A percentile compares a stretch with the other conserved stretches of the same genome.
These are phyloP conservation scores for Vidua chalybeata DNA, from an alignment of 2,113 vertebrate genomes.

Conservation along the genomic window DNA sequence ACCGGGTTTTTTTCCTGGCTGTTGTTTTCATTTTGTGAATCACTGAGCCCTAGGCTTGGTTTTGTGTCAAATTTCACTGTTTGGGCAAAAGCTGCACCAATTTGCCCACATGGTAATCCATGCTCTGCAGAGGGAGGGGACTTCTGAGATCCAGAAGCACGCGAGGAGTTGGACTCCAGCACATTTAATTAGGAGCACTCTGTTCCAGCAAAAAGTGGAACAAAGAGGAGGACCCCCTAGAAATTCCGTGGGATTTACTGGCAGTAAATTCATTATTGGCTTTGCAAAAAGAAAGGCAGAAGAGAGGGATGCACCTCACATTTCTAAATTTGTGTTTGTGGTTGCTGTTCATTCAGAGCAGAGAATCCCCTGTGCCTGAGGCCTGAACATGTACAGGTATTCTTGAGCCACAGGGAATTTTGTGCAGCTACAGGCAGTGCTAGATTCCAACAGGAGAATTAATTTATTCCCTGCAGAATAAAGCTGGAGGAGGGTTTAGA, in stretches of 20 bases:
- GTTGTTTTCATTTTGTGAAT: not conserved
- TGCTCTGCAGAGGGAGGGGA: not conserved
- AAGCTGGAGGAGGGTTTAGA: not conserved
- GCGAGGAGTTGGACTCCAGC: accelerated
- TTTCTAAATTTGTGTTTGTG: not conserved
- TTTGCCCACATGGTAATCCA: accelerated
- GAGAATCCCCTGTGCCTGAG: not conserved
- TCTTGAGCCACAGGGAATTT: not conserved
- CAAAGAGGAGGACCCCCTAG: not conserved
- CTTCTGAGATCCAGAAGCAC: not conserved
- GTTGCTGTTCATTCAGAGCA: not conserved
- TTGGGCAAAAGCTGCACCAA: not conserved
- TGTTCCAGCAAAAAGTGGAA: not conserved
- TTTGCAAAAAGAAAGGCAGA: not conserved
- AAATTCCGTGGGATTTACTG: not conserved
- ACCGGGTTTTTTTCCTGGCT: not conserved
- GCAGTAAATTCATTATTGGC: not conserved
- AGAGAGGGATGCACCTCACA: not conserved
- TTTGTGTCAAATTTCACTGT: not conserved
- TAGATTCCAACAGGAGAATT: not conserved
- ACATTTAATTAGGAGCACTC: not conserved
- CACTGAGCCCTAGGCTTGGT: not conserved
- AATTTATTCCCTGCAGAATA: not conserved
- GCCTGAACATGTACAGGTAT: not conserved
- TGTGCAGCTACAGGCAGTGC: not conserved